These are phyloP conservation scores for Cavia aperea DNA, from an alignment of 2,113 vertebrate genomes.

Conservation along the genomic window DNA sequence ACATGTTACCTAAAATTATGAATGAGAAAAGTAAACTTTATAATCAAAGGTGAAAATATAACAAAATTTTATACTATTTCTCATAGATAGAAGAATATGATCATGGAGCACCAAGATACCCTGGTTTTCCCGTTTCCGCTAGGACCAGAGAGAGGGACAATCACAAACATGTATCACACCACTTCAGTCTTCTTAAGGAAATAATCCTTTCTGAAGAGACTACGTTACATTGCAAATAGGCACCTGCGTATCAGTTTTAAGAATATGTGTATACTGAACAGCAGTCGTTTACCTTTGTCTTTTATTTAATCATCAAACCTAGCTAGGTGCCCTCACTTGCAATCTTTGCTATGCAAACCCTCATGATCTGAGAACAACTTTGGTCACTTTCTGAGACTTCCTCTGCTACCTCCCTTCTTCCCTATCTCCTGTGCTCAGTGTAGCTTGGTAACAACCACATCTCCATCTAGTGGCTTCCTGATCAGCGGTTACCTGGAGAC, in stretches of 20 bases:
- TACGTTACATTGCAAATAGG: neutral
- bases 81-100: neutral
- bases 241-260: neutral
- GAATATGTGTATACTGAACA: neutral
- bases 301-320: neutral
- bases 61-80: neutral
- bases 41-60: neutral
- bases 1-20: neutral
- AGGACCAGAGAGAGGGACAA: neutral
- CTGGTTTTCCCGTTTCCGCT: neutral
- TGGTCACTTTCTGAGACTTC: neutral
- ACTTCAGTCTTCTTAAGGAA: neutral
- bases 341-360: neutral
- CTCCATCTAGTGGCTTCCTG: conserved; percentile 75
- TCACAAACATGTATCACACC: neutral
- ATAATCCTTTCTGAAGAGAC: neutral
- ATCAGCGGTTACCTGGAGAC: conserved; percentile 13
- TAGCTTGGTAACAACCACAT: conserved; percentile 58
- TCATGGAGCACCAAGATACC: no score
- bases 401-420: neutral
- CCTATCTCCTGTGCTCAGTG: neutral
- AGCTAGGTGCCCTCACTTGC: neutral
- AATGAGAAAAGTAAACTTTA: neutral
- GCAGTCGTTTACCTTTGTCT: neutral
- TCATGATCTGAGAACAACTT: neutral